A percentile compares a stretch with the other conserved stretches of the same genome.
Conservation (phyloP, 2,113 vertebrate genomes). For the Synchiropus splendidus region DNA sequence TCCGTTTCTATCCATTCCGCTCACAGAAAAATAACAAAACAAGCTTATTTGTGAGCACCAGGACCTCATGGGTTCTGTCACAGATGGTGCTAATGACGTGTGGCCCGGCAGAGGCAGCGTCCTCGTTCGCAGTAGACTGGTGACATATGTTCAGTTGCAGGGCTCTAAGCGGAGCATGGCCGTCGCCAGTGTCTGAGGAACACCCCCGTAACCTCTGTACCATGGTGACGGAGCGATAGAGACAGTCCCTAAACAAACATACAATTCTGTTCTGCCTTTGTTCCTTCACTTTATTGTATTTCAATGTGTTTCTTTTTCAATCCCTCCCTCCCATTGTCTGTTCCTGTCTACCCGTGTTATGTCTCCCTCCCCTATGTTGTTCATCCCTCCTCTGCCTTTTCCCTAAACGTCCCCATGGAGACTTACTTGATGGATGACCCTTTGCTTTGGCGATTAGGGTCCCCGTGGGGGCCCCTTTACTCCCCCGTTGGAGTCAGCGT, state of each 20-base stretch:
- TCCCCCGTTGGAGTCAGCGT: conserved; percentile 44
- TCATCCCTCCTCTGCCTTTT: conserved; percentile 50
- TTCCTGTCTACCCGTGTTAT: conserved; percentile 46
- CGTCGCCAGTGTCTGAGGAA: conserved; percentile 43
- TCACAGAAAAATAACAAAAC: conserved; percentile 21
- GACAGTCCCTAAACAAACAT: conserved; percentile 51
- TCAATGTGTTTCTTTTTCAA: conserved; percentile 46
- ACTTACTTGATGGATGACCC: conserved; percentile 62
- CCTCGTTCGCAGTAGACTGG: conserved; percentile 50
- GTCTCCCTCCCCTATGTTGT: conserved; percentile 41
- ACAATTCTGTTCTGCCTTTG: conserved; percentile 28
- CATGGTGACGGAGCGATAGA: conserved; percentile 45
- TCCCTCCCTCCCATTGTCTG: conserved; percentile 24
- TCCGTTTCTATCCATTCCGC: conserved; percentile 11
- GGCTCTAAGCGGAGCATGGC: conserved; percentile 41
- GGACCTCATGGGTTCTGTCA: conserved; percentile 61
- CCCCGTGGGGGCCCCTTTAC: conserved; percentile 45
- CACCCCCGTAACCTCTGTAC: conserved; percentile 33
- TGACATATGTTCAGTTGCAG: conserved; percentile 65
- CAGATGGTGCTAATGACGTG: conserved; percentile 68
- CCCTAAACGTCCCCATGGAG: conserved; percentile 57
- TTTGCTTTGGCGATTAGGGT: conserved; percentile 58
- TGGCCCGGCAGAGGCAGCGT: conserved; percentile 44
- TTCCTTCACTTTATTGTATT: conserved; percentile 37
- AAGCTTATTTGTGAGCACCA: conserved; percentile 29